These are phyloP conservation scores for Cyaniris semiargus DNA, from an alignment of 2,888 invertebrate species.

Conservation along the genomic window DNA sequence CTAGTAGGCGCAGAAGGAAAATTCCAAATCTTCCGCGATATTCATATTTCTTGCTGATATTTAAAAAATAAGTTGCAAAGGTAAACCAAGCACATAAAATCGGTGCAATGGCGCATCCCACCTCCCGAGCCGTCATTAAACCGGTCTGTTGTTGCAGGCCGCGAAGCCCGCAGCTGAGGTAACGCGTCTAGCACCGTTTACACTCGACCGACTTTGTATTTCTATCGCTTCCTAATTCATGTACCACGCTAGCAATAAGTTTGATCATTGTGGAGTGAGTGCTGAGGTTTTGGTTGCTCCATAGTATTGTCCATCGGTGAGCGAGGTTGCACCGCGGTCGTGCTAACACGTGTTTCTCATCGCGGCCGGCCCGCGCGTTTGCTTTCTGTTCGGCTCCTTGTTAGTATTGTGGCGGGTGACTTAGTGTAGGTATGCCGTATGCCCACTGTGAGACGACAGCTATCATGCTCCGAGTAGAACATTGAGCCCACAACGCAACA, in stretches of 20 bases:
- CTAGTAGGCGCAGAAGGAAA: not conserved
- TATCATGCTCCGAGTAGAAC: conserved; percentile 75
- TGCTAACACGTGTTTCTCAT: conserved; percentile 64
- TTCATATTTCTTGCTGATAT: not conserved
- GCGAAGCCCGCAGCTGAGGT: conserved; percentile 86
- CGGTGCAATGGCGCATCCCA: not conserved
- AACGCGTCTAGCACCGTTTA: conserved; percentile 62
- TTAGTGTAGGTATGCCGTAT: conserved; percentile 61
- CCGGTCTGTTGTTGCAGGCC: conserved; percentile 83
- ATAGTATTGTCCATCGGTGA: conserved; percentile 68
- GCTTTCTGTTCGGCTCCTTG: conserved; percentile 68
- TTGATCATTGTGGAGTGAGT: conserved; percentile 73
- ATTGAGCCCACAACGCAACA: conserved; percentile 69
- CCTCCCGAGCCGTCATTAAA: conserved; percentile 3
- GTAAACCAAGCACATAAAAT: not conserved
- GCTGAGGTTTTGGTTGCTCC: conserved; percentile 78
- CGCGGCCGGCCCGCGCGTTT: conserved; percentile 54
- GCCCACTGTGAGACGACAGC: conserved; percentile 66
- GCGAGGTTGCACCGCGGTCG: conserved; percentile 73
- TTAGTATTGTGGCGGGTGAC: conserved; percentile 72
- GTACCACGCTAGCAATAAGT: conserved; percentile 68
- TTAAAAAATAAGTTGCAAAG: not conserved
- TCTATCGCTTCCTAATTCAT: conserved; percentile 78
- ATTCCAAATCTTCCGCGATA: not conserved
- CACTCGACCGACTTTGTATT: conserved; percentile 61